Evolutionary conservation across 2,113 vertebrate genomes (phyloP).

Genomic region (Blennius ocellaris): DNA sequence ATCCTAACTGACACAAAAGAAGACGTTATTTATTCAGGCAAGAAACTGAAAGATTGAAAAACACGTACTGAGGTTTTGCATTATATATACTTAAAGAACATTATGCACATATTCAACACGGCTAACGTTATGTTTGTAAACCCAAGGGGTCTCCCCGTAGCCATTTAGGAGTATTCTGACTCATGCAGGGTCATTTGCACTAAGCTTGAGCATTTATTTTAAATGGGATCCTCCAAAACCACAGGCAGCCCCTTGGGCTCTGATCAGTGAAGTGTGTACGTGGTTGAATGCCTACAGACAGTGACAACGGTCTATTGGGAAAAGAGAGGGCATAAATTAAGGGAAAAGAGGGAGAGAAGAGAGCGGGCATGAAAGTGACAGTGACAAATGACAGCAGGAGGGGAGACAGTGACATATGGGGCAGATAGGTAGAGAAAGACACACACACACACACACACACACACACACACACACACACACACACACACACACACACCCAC

Average conservation of each 20-base stretch:
- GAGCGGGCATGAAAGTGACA: slow-evolving; percentile 44
- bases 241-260: background rate
- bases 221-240: slow-evolving; percentile 22
- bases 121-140: background rate
- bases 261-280: slow-evolving; percentile 8
- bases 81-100: background rate
- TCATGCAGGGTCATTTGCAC: background rate
- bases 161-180: background rate
- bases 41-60: background rate
- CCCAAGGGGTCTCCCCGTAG: background rate
- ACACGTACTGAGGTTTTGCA: background rate
- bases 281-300: slow-evolving; percentile 33
- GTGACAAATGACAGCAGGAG: slow-evolving; percentile 61
- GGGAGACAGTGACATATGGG: slow-evolving; percentile 45
- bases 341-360: slow-evolving; percentile 13
- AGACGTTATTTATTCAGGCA: background rate
- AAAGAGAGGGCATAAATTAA: slow-evolving; percentile 18
- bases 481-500: slow-evolving; percentile 5
- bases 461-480: slow-evolving; percentile 19
- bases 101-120: background rate
- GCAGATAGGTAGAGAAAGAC: slow-evolving; percentile 29
- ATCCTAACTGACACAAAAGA: background rate
- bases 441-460: slow-evolving; percentile 17
- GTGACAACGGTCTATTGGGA: slow-evolving; percentile 41
- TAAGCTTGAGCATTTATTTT: slow-evolving; percentile 29